Evolutionary conservation across 2,888 invertebrate species (phyloP), one percentile per base, ranked within the genome.

Genomic region (Labia minor): DNA sequence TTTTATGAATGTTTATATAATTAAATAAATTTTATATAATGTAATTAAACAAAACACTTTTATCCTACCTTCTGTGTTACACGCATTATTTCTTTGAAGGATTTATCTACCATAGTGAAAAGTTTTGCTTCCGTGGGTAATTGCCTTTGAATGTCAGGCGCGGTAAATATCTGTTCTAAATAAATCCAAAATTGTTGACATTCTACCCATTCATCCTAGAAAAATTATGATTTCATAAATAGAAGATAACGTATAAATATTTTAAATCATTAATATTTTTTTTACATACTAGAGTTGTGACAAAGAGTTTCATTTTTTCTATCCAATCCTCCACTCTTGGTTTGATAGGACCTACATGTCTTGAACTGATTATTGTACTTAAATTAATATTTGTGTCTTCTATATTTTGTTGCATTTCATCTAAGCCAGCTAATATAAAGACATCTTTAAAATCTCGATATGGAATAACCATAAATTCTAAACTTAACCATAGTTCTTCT

Each of bases 161-260:
- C 94, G 8, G 92, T 89, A 77, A 96, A 96, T 74, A 96, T 95
- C 0, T 94, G 92, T 77, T 96, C 95, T 73, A 96, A 79, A 75
- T 96, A 95, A 49, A 95, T 83, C 95, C 96, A 96, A n/a, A 89
- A 89, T 72, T 89, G 88, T 77, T 95, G 95, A 73, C 94, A 93
- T 68, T 85, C 82, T 72, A 84, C 82, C 95, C 95, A 95, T 75
- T 90, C 90, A 76, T 95, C 95, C 92, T 90, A 74, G 66, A 73
- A 75, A 63, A 66, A 70, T n/a, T 66, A 26, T 26, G 26, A 26
- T 8, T 26, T 8, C 26, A 26, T 26, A 26, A 26, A 26, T 61
- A 61, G 6, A 61, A 19, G 20, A 61, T 10, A n/a, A 10, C 10
- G 61, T 8, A n/a, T 19, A 19, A 14, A 61, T 19, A 63, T 21